Base-by-base conservation (phyloP, 2,113 vertebrate genomes). In the Halichoerus grypus region DNA sequence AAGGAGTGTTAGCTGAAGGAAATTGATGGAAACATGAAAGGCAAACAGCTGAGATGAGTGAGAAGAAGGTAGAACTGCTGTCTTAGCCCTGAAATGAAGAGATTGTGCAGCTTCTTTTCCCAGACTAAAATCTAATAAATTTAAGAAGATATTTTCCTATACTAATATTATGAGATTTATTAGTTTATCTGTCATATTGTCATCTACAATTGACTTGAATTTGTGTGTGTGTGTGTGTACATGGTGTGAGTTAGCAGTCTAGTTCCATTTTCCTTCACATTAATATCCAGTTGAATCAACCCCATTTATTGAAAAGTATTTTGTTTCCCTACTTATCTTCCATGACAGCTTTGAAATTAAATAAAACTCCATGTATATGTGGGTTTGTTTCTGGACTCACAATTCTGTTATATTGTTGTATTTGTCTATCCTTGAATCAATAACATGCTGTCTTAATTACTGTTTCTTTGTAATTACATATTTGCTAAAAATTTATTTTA, bases 401-500 rank as follows among this genome's bases (percentile, higher is more conserved):
- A 65, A 42, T 76, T 93, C n/a, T 91, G 33, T 79, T 91, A 85
- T 12, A 67, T 57, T 69, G 31, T 67, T 91, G 49, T 95, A 46
- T 57, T 77, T 94, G 14, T 67, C 16, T 91, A 22, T 36, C 39
- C 18, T 91, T 85, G 8, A 91, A 76, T 85, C 49, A 85, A 24
- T 85, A 79, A 51, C 8, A 91, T 90, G 39, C 31, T 91, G 36
- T n/a, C 59, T 85, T 91, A 95, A 91, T 90, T 91, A 83, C 15
- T 19, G 0, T 28, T 74, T 7, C 31, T 84, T 65, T 76, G 84
- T 76, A 76, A 19, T 83, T 83, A 72, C 18, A 71, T 67, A 49
- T 85, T 85, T 63, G 21, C 80, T 74, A 31, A 59, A 74, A 74
- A 15, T 15, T n/a, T 71, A 61, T 74, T 84, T 84, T 84, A 74